Conservation (phyloP, 2,888 invertebrate species). For the Drosophila subquinaria region DNA sequence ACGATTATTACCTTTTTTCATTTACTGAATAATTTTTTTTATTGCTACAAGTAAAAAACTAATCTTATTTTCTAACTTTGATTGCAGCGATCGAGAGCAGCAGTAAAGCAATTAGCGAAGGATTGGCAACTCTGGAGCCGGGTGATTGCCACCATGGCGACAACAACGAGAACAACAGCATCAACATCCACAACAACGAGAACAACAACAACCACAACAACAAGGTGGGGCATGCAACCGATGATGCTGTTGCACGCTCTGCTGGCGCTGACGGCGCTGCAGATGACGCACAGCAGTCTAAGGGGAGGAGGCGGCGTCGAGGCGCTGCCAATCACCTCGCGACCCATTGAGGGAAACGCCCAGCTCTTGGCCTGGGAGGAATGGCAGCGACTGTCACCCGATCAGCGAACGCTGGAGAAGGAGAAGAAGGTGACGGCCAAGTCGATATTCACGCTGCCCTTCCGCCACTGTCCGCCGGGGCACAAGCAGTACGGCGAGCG, state of each 20-base stretch:
- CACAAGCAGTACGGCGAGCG: conserved; percentile 80
- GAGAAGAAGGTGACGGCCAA: conserved; percentile 85
- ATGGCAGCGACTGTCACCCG: conserved; percentile 83
- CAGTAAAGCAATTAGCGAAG: conserved; percentile 22
- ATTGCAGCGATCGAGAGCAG: conserved; percentile 47
- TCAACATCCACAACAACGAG: neutral
- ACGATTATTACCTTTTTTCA: too few species aligned
- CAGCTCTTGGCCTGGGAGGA: conserved; percentile 85
- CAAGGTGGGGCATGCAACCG: conserved; percentile 4
- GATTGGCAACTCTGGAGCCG: conserved; percentile 16
- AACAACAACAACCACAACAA: neutral
- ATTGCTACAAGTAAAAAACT: too few species aligned
- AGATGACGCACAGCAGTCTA: conserved; percentile 6
- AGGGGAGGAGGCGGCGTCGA: conserved; percentile 27
- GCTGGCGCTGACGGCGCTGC: conserved; percentile 37
- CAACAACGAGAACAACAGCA: neutral
- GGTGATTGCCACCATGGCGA: conserved; percentile 17
- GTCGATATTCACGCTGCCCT: conserved; percentile 85
- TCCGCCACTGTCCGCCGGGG: conserved; percentile 82
- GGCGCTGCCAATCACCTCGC: conserved; percentile 85
- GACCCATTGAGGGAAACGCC: conserved; percentile 84
- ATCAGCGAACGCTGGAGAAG: conserved; percentile 80
- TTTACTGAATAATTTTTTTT: too few species aligned
- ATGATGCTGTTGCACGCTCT: conserved; percentile 26
- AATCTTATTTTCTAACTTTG: conserved; percentile 13